Evolutionary conservation across 2,113 vertebrate genomes (phyloP), one percentile per base, ranked within the genome.

Genomic region (Orthonyx spaldingii): DNA sequence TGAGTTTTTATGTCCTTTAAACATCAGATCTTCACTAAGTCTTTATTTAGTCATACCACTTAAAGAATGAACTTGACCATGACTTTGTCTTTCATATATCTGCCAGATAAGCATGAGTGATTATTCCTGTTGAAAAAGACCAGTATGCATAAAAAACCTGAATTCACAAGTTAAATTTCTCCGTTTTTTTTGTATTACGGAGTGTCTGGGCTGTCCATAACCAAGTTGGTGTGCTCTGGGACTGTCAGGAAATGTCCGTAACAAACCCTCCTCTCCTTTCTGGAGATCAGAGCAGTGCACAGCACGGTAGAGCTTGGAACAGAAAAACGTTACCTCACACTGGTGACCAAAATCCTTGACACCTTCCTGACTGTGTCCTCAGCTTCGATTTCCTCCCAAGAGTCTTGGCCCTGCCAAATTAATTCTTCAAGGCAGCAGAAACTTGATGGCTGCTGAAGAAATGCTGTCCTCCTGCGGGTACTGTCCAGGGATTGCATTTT

Each of bases 41-140:
- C 64, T 84, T 87, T 64, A 80, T 75, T 64, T 35, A 35, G 55
- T 86, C 84, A 61, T 65, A 46, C 41, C 71, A 85, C 46, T 90
- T 77, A 63, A 83, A 55, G 41, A 74, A 7, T 65, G 13, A 81
- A 65, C 35, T 86, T 77, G 71, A 66, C 59, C 47, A 8, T 84
- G 63, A 70, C 55, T 90, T 84, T 60, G 23, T 59, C 69, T 65
- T 77, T 56, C 53, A 41, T 52, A 7, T 33, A 37, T 74, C 80
- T 75, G 30, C 60, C 59, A 63, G 47, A 37, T 53, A 71, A 87
- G 35, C 30, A 41, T 26, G 18, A 84, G 33, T 59, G 60, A 59
- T 44, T 64, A 60, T 71, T 81, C 57, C 33, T 44, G 5, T 44
- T 64, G 28, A 60, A 94, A 70, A 91, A 16, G 8, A 66, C 16